Percentiles rank a stretch among this genome's conserved stretches.
These are phyloP conservation scores for Callosobruchus maculatus DNA, from an alignment of 2,888 invertebrate genomes.

Conservation along the genomic window DNA sequence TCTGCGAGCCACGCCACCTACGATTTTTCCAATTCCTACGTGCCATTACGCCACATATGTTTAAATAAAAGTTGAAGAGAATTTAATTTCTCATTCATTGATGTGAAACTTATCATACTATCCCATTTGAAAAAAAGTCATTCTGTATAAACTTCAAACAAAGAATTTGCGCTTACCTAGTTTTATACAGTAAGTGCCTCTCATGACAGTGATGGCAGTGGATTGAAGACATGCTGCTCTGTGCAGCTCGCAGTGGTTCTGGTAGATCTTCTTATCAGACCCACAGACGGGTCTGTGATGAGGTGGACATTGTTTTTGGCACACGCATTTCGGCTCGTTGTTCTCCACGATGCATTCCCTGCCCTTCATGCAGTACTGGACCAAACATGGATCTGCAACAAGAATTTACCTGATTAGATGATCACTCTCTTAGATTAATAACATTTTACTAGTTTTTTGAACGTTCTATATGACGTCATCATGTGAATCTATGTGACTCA, in stretches of 20 bases:
- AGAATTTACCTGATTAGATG: slow-evolving; percentile 31
- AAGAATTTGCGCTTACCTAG: slow-evolving; percentile 38
- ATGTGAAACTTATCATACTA: no score
- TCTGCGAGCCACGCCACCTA: no score
- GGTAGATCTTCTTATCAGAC: slow-evolving; percentile 63
- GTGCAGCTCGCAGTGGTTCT: slow-evolving; percentile 66
- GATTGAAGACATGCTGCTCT: slow-evolving; percentile 58
- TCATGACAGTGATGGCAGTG: slow-evolving; percentile 54
- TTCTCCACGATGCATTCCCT: slow-evolving; percentile 58
- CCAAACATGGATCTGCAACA: slow-evolving; percentile 60
- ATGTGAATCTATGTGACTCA: no score
- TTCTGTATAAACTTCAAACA: no score
- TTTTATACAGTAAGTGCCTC: slow-evolving; percentile 53
- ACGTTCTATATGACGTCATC: no score
- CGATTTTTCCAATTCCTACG: no score
- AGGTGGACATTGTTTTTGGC: slow-evolving; percentile 58
- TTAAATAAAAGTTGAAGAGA: no score
- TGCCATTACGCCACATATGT: no score
- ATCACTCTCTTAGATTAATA: no score
- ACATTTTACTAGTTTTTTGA: no score
- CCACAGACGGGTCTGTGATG: slow-evolving; percentile 62
- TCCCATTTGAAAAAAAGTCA: no score
- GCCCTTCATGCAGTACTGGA: slow-evolving; percentile 63
- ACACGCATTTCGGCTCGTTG: slow-evolving; percentile 58
- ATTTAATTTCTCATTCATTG: no score